Percentiles rank a stretch among this genome's conserved stretches.
Conservation (phyloP, 1,140 invertebrate genomes). For the Stegodyphus dumicola region DNA sequence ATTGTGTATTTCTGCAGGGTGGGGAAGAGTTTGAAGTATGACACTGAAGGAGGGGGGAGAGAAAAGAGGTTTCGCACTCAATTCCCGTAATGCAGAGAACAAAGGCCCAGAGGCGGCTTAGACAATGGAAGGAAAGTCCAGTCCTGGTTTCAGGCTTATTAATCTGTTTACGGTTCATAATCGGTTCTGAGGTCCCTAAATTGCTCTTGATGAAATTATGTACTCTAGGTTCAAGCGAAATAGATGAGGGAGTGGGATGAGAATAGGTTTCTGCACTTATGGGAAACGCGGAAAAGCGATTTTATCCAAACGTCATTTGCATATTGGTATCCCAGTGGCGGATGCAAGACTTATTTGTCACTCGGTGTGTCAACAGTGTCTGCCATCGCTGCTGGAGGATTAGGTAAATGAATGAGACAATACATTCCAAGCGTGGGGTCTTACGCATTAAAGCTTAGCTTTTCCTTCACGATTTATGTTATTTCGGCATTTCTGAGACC, state of each 20-base stretch:
- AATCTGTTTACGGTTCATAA: constrained; percentile 53
- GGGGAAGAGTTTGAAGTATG: constrained; percentile 3
- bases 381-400: constrained; percentile 3
- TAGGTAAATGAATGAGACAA: constrained; percentile 2
- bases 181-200: constrained; percentile 41
- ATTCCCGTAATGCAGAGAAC: constrained; percentile 28
- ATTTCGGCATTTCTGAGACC: too few species aligned
- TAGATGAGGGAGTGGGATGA: not conserved
- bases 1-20: constrained; percentile 5
- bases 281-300: not conserved
- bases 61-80: constrained; percentile 18
- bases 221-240: constrained; percentile 1
- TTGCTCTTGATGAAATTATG: constrained; percentile 51
- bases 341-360: constrained; percentile 4
- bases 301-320: constrained; percentile 29
- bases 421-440: not conserved
- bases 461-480: too few species aligned
- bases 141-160: constrained; percentile 33
- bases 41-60: not conserved
- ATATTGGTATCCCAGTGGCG: not conserved
- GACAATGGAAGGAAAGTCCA: constrained; percentile 5
- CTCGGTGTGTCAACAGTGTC: constrained; percentile 21
- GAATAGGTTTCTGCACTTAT: not conserved
- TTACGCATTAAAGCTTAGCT: too few species aligned
- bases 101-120: constrained; percentile 9